A percentile compares a stretch with the other conserved stretches of the same genome.
These are phyloP conservation scores for Bugulina stolonifera DNA, from an alignment of 2,888 invertebrate genomes.

Conservation along the genomic window DNA sequence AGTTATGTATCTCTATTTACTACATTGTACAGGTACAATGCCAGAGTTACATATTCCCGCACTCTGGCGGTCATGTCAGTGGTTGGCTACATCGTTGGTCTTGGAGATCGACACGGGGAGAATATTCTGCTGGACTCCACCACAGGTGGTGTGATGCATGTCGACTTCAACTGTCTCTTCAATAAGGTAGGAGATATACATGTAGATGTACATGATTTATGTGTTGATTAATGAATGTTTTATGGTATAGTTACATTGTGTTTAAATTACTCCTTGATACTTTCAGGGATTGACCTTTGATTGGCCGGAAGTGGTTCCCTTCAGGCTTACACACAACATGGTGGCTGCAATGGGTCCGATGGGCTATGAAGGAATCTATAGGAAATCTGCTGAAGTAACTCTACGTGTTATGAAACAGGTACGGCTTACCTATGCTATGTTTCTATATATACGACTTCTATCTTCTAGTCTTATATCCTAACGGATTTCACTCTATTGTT, in stretches of 20 bases:
- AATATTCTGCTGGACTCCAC: slow-evolving; percentile 88
- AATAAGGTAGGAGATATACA: slow-evolving; percentile 63
- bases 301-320: slow-evolving; percentile 67
- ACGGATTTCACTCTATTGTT: too few species aligned
- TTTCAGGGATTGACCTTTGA: slow-evolving; percentile 71
- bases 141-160: slow-evolving; percentile 90
- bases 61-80: slow-evolving; percentile 92
- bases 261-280: too few species aligned
- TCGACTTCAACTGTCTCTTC: slow-evolving; percentile 96
- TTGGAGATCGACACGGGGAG: slow-evolving; percentile 70
- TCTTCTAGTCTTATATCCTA: too few species aligned
- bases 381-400: slow-evolving; percentile 83
- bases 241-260: too few species aligned
- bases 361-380: slow-evolving; percentile 81
- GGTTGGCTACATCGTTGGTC: slow-evolving; percentile 55
- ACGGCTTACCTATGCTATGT: not conserved
- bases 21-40: slow-evolving; percentile 76
- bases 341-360: slow-evolving; percentile 85
- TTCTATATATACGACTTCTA: not conserved
- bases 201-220: not conserved
- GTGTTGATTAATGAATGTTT: too few species aligned
- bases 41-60: slow-evolving; percentile 79
- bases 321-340: slow-evolving; percentile 94
- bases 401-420: slow-evolving; percentile 72
- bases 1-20: too few species aligned